Evolutionary conservation across 2,113 vertebrate genomes (phyloP), one percentile per base, ranked within the genome.

Genomic region (Gopherus flavomarginatus): DNA sequence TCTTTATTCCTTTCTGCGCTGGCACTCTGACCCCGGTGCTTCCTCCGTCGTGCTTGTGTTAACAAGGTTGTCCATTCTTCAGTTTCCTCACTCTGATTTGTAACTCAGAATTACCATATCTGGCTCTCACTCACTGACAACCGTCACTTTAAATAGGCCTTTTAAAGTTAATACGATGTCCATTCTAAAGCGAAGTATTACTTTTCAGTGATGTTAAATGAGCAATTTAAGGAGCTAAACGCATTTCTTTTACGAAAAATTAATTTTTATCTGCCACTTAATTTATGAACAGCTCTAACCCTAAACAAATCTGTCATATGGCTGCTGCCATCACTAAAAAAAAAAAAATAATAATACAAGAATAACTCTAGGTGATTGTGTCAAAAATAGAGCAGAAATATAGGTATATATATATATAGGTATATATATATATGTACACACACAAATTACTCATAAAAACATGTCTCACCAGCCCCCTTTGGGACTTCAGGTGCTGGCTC

Each of bases 81-180:
- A 88, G 96, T 97, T 96, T 97, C 96, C 96, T 97, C 94, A 82
- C 97, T 87, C 97, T 98, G 97, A 98, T 98, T 98, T 98, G 97
- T 98, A 97, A 97, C 97, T 97, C 1, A 12, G 95, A 97, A 98
- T 98, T 98, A 98, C 97, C 97, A 98, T 97, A 97, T 96, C 96
- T 97, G 96, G 97, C 97, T 97, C 96, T 97, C 97, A 96, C 97
- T 97, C 96, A 96, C 97, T 97, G 97, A 98, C 97, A 98, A 98
- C 97, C 97, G 82, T 98, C 97, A 98, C 97, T 98, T 98, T 97
- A 98, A 98, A 97, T 98, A 98, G 97, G 94, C 97, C 97, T 97
- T 97, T 98, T 98, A 97, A 97, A 97, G 97, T 98, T 97, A 98
- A 98, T 97, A 97, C 72, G 21, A 92, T 96, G 97, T 97, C 96